phyloP scores from a whole-genome alignment of 2,888 invertebrate genomes.

The Eulithis prunata region DNA sequence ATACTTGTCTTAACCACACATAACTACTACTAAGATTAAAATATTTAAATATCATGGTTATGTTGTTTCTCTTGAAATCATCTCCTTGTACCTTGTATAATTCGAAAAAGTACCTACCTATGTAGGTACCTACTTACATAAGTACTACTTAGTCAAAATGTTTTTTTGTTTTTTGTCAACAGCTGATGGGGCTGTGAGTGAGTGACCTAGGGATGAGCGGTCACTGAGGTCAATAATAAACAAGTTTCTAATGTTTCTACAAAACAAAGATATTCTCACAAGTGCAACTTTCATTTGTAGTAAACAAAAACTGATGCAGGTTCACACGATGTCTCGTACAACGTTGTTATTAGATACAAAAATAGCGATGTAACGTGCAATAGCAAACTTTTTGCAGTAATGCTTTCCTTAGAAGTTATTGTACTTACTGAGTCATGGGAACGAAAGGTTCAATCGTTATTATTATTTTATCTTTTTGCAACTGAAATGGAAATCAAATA shows the following conservation, averaged over 20 bases:
- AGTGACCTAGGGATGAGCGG: slow-evolving; percentile 44
- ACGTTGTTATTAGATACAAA: slow-evolving; percentile 56
- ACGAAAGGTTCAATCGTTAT: slow-evolving; percentile 42
- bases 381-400: slow-evolving; percentile 59
- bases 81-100: no score
- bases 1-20: no score
- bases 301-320: slow-evolving; percentile 72
- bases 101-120: no score
- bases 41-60: no score
- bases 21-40: no score
- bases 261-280: slow-evolving; percentile 72
- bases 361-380: slow-evolving; percentile 39
- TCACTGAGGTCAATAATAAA: slow-evolving; percentile 70
- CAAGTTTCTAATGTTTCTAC: slow-evolving; percentile 76
- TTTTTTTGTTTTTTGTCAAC: not conserved
- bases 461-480: slow-evolving; percentile 1
- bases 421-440: slow-evolving; percentile 47
- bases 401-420: slow-evolving; percentile 64
- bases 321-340: slow-evolving; percentile 71
- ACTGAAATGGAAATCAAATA: slow-evolving; percentile 3
- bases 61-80: no score
- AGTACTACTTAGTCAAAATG: no score
- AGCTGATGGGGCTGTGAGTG: slow-evolving; percentile 10
- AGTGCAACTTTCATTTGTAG: slow-evolving; percentile 80
- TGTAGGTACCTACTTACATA: no score